A percentile compares a stretch with the other conserved stretches of the same genome.
phyloP scores from a whole-genome alignment of 1,140 invertebrate species.

The Magallana angulata region DNA sequence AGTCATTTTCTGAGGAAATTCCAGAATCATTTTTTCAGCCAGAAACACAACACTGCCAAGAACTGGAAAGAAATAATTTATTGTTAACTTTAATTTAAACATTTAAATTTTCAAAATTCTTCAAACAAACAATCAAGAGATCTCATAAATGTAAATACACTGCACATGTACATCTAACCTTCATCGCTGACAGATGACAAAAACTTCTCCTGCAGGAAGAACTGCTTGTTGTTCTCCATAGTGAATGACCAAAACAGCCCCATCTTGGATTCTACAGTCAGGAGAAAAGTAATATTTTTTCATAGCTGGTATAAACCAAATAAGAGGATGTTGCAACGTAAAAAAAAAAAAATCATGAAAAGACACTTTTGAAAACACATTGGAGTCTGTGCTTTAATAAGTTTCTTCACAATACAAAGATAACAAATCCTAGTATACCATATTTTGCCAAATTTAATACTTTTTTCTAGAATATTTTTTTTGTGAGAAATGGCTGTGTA shows the following conservation, averaged over 20 bases:
- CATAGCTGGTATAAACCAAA: no score
- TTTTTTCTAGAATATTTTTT: no score
- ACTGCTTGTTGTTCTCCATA: constrained; percentile 87
- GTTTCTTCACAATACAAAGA: no score
- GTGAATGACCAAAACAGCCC: constrained; percentile 85
- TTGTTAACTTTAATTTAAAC: neutral
- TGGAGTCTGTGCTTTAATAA: no score
- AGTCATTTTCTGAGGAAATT: constrained; percentile 81
- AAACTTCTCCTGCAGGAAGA: constrained; percentile 85
- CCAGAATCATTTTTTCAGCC: constrained; percentile 84
- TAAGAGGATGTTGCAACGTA: no score
- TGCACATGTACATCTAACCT: constrained; percentile 76
- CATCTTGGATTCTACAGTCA: constrained; percentile 81
- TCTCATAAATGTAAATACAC: neutral
- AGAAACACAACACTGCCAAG: constrained; percentile 81
- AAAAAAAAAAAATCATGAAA: no score
- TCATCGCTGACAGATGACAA: constrained; percentile 86
- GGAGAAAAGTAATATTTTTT: neutral
- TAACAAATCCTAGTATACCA: no score
- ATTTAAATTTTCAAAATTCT: neutral
- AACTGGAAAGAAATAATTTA: constrained; percentile 65
- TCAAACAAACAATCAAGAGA: no score
- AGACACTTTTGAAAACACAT: no score
- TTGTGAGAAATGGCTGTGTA: no score
- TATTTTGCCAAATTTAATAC: no score